phyloP scores from a whole-genome alignment of 2,888 invertebrate species.

The Bimastos eiseni region DNA sequence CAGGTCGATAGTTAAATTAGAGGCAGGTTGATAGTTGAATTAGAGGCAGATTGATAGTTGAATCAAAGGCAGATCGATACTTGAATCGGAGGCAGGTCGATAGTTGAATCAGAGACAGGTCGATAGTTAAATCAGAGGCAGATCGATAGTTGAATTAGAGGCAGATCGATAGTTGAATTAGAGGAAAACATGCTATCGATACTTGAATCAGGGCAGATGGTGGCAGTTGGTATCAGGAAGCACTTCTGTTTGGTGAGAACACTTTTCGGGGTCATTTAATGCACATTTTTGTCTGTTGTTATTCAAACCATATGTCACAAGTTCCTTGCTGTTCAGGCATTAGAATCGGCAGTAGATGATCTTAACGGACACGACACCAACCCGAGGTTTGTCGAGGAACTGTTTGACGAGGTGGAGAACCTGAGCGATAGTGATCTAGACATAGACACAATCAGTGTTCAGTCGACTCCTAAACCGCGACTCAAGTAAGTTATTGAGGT shows the following conservation, averaged over 20 bases:
- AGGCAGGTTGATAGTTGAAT: too few relatives aligned
- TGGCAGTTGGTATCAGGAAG: neutral
- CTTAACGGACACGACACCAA: conserved; percentile 51
- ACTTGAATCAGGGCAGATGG: too few relatives aligned
- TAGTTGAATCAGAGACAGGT: too few relatives aligned
- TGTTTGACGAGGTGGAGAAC: conserved; percentile 92
- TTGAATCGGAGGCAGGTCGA: too few relatives aligned
- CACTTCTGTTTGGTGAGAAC: neutral
- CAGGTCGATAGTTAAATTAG: too few relatives aligned
- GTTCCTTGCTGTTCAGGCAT: conserved; percentile 45
- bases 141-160: neutral
- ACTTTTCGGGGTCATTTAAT: neutral
- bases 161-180: neutral
- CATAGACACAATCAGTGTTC: conserved; percentile 88
- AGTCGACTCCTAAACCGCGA: conserved; percentile 94
- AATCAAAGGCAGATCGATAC: too few relatives aligned
- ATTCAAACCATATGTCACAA: neutral
- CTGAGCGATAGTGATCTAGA: conserved; percentile 93
- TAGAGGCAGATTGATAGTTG: too few relatives aligned
- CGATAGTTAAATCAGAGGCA: too few relatives aligned
- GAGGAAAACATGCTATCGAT: too few relatives aligned
- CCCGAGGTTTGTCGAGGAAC: conserved; percentile 70
- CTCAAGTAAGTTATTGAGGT: conserved; percentile 61
- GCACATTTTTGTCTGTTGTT: neutral
- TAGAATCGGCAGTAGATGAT: conserved; percentile 59